Percentiles rank a stretch among this genome's conserved stretches.
Conservation (phyloP, 2,113 vertebrate species). For the Mesitornis unicolor region DNA sequence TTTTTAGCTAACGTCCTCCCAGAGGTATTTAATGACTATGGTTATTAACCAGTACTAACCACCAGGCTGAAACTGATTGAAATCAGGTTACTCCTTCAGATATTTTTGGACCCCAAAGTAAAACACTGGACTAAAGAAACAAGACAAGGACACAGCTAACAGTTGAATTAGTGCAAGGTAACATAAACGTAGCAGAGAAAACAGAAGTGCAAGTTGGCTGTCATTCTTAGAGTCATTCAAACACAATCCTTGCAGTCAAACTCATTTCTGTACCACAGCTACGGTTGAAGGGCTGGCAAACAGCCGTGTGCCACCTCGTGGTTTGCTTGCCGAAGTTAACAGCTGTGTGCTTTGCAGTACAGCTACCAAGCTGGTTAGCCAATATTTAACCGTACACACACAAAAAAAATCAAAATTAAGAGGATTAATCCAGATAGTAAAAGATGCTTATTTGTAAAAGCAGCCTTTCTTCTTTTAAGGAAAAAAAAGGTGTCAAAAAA, state of each 20-base stretch:
- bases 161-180: not conserved
- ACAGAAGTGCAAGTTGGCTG: conserved; percentile 40
- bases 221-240: not conserved
- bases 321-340: not conserved
- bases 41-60: not conserved
- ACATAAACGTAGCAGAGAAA: not conserved
- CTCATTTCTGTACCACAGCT: not conserved
- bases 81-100: not conserved
- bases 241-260: not conserved
- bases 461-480: not conserved
- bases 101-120: conserved; percentile 37
- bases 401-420: not conserved
- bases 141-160: not conserved
- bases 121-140: conserved; percentile 35
- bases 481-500: not conserved
- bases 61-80: not conserved
- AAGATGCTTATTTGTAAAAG: not conserved
- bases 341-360: not conserved
- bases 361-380: not conserved
- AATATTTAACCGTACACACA: not conserved
- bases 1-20: not conserved
- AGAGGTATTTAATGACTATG: not conserved
- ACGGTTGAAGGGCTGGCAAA: not conserved
- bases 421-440: not conserved
- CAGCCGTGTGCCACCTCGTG: not conserved